These are phyloP conservation scores for Neuroscelio doddi DNA, from an alignment of 2,888 invertebrate species.

Conservation along the genomic window DNA sequence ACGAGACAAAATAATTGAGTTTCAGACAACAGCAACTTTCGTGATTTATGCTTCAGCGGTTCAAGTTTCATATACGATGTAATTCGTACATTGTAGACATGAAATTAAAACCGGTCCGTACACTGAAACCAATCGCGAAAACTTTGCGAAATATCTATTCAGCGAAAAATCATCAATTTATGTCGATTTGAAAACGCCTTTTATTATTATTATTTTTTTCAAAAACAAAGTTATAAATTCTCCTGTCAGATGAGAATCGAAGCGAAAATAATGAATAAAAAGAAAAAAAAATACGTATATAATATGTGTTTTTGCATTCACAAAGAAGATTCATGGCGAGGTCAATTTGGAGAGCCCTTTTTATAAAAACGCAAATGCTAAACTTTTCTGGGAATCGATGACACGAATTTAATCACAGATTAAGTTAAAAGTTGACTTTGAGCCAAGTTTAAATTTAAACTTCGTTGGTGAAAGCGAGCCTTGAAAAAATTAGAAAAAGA, in stretches of 20 bases:
- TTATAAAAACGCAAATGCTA: conserved; percentile 38
- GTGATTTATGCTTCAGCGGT: conserved; percentile 34
- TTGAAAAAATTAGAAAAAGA: conserved; percentile 41
- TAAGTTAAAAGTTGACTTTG: conserved; percentile 45
- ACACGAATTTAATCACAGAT: conserved; percentile 45
- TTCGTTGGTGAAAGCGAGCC: conserved; percentile 44
- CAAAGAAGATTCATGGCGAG: no score
- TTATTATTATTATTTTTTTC: no score
- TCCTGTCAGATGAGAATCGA: no score
- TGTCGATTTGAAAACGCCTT: no score
- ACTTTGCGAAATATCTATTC: neutral
- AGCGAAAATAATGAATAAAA: no score
- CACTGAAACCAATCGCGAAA: neutral
- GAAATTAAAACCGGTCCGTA: conserved; percentile 8
- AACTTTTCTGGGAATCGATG: conserved; percentile 29
- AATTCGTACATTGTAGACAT: conserved; percentile 12
- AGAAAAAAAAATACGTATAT: no score
- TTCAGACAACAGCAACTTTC: conserved; percentile 38
- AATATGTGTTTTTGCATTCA: no score
- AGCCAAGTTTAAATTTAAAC: conserved; percentile 45
- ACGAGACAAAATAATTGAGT: conserved; percentile 37
- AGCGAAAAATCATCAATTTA: neutral
- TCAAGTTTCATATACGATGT: conserved; percentile 27
- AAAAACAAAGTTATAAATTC: no score
- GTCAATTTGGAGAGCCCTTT: conserved; percentile 21